Evolutionary conservation across 2,888 invertebrate genomes (phyloP), one percentile per base, ranked within the genome.

Genomic region (Apoderus coryli): DNA sequence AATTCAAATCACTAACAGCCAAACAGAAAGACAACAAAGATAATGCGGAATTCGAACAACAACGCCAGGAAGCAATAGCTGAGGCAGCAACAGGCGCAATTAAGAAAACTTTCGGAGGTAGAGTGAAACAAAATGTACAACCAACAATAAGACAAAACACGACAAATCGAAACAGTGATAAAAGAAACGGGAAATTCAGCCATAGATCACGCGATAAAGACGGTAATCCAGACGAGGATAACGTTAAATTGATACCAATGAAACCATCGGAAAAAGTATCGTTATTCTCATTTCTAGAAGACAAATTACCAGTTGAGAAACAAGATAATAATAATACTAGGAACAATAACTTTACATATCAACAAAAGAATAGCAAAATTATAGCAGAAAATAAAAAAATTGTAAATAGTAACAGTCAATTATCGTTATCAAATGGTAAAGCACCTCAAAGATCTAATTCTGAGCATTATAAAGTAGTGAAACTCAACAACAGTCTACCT

Each of bases 21-120:
- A 40, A 34, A 32, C 22, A 29, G 7, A 30, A 32, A 13, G n/a
- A 7, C n/a, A 5, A 6, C 25, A n/a, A n/a, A n/a, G 80, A 80
- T 40, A 76, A 82, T 56, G 71, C 71, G 2, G 88, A 86, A 51
- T 92, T 92, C 61, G 85, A 88, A 50, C 71, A 76, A n/a, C 85
- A 85, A 54, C 67, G 90, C 35, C 79, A 79, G 51, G 88, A 84
- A 39, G 86, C 85, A 0, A 89, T 92, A 46, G 85, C 86, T 9
- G 86, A 85, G 52, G 88, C 85, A 16, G 71, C 80, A 25, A 31
- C 36, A 25, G 65, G 66, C 29, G 65, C 64, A 12, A 61, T 61
- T 13, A 64, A 59, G 39, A 65, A 65, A 49, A 53, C 64, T 10
- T 67, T 67, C 44, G 65, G 67, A 9, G 66, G 67, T 16, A 63